A percentile compares a stretch with the other conserved stretches of the same genome.
Evolutionary conservation across 2,113 vertebrate genomes (phyloP).

Genomic region (Ursus arctos): DNA sequence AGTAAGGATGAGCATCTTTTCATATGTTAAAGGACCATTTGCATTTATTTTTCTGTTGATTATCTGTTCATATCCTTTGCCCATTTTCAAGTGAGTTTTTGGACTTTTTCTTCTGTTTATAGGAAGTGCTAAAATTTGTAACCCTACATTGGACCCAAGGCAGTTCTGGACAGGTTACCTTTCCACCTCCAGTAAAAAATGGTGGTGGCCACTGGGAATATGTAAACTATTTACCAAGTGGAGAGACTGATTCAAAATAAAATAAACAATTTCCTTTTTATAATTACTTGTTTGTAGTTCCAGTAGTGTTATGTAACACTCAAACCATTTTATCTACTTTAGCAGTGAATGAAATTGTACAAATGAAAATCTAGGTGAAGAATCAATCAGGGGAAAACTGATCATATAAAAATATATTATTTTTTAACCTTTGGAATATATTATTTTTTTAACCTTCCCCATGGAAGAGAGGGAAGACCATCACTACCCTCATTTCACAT

Average conservation of each 20-base stretch:
- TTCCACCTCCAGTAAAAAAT: not conserved
- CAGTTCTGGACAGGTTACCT: not conserved
- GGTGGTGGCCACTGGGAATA: not conserved
- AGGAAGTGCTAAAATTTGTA: not conserved
- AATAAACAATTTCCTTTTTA: conserved; percentile 46
- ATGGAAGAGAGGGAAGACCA: conserved; percentile 33
- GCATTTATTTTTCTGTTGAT: conserved; percentile 40
- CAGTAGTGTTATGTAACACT: conserved; percentile 2
- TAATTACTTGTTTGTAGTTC: conserved; percentile 58
- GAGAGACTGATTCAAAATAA: not conserved
- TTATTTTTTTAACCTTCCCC: conserved; percentile 70
- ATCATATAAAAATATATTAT: conserved; percentile 41
- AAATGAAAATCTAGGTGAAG: conserved; percentile 62
- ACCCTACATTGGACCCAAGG: not conserved
- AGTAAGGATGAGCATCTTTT: not conserved
- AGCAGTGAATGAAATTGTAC: conserved; percentile 46
- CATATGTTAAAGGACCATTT: not conserved
- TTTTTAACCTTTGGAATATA: conserved; percentile 69
- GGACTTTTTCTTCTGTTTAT: not conserved
- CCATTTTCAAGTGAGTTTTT: not conserved
- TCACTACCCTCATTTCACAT: conserved; percentile 62
- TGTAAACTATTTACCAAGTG: not conserved
- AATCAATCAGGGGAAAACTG: conserved; percentile 53
- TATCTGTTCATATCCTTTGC: conserved; percentile 22
- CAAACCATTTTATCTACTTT: conserved; percentile 31